Evolutionary conservation across 2,797 vertebrate genomes (phyloP).

Genomic region (Mormyrus hasselquistii): DNA sequence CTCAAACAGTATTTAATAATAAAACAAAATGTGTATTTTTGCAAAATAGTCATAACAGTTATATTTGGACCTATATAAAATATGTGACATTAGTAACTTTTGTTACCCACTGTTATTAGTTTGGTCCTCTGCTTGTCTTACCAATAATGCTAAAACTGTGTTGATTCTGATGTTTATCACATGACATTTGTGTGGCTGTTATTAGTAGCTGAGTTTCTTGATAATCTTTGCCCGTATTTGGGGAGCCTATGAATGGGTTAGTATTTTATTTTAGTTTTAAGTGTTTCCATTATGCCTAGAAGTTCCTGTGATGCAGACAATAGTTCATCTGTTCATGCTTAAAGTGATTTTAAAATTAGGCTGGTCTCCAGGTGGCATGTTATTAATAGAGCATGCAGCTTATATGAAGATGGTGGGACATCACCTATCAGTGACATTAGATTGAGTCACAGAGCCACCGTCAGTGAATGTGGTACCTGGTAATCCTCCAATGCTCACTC

Average conservation of each 20-base stretch:
- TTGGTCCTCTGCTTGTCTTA: not conserved
- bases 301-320: not conserved
- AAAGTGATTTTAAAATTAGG: not conserved
- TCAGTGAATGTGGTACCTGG: not conserved
- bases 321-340: not conserved
- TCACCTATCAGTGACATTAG: not conserved
- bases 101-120: not conserved
- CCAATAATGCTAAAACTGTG: not conserved
- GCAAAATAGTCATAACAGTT: not conserved
- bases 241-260: not conserved
- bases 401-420: not conserved
- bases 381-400: not conserved
- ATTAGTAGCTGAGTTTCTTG: not conserved
- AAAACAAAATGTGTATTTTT: conserved; percentile 14
- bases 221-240: not conserved
- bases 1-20: not conserved
- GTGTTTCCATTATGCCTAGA: not conserved
- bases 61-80: not conserved
- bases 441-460: not conserved
- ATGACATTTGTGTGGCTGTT: not conserved
- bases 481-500: not conserved
- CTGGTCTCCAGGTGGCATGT: not conserved
- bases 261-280: not conserved
- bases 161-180: not conserved
- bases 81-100: not conserved